Percentiles rank a stretch among this genome's conserved stretches.
phyloP scores from a whole-genome alignment of 2,113 vertebrate species.

The Passer montanus region DNA sequence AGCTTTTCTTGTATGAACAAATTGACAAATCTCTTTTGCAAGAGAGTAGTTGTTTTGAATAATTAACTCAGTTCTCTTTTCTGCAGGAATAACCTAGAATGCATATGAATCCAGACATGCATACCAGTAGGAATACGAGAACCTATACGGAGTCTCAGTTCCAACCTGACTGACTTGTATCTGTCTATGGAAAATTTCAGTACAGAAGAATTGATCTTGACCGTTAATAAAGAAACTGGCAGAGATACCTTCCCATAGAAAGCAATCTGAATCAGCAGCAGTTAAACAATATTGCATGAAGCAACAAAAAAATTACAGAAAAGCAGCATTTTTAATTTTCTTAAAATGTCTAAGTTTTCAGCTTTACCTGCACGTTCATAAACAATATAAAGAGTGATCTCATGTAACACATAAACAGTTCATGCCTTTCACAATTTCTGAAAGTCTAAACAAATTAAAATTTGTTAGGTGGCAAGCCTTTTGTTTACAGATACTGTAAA shows the following conservation, averaged over 20 bases:
- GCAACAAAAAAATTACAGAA: slow-evolving; percentile 79
- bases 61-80: slow-evolving; percentile 60
- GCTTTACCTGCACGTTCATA: slow-evolving; percentile 84
- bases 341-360: slow-evolving; percentile 76
- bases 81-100: slow-evolving; percentile 83
- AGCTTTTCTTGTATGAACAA: not conserved
- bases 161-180: slow-evolving; percentile 77
- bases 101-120: slow-evolving; percentile 73
- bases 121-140: slow-evolving; percentile 76
- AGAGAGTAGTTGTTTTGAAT: not conserved
- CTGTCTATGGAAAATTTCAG: slow-evolving; percentile 75
- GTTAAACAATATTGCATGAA: slow-evolving; percentile 90
- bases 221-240: slow-evolving; percentile 79
- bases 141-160: slow-evolving; percentile 75
- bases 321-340: slow-evolving; percentile 83
- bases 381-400: slow-evolving; percentile 77
- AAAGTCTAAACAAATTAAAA: slow-evolving; percentile 73
- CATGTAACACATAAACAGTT: slow-evolving; percentile 73
- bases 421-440: slow-evolving; percentile 78
- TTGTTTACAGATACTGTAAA: slow-evolving; percentile 83
- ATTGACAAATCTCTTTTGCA: not conserved
- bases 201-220: slow-evolving; percentile 76
- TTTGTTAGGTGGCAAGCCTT: slow-evolving; percentile 80
- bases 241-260: slow-evolving; percentile 80
- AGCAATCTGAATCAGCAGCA: slow-evolving; percentile 81